phyloP scores from a whole-genome alignment of 2,888 invertebrate genomes.

The Andrena camellia region DNA sequence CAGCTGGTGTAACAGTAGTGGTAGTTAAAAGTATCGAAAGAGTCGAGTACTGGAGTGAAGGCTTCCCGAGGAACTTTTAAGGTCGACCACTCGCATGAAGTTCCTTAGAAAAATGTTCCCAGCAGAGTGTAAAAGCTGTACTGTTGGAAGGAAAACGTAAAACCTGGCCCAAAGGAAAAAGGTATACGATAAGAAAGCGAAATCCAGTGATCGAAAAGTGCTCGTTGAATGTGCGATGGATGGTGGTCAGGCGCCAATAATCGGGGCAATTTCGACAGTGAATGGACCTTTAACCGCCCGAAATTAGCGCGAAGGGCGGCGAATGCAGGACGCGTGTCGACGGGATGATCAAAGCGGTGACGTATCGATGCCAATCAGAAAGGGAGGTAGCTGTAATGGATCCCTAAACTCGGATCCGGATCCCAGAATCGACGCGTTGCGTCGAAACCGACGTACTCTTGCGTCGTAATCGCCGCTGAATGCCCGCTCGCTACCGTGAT shows the following conservation, averaged over 20 bases:
- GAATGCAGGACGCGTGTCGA: background rate
- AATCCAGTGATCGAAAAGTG: no score
- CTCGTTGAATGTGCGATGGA: background rate
- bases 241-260: background rate
- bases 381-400: background rate
- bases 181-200: no score
- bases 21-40: background rate
- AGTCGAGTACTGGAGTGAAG: background rate
- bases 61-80: background rate
- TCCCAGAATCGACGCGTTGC: constrained; percentile 18
- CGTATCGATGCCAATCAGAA: background rate
- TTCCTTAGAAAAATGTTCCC: background rate
- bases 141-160: no score
- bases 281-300: background rate
- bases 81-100: background rate
- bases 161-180: no score
- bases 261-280: background rate
- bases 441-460: background rate
- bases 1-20: background rate
- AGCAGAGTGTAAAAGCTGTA: background rate
- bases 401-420: background rate
- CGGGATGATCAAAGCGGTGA: background rate
- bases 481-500: constrained; percentile 40
- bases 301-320: background rate
- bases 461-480: constrained; percentile 40